Percentiles rank a stretch among this genome's conserved stretches.
phyloP scores from a whole-genome alignment of 2,113 vertebrate genomes.

The Leucosticte australis region DNA sequence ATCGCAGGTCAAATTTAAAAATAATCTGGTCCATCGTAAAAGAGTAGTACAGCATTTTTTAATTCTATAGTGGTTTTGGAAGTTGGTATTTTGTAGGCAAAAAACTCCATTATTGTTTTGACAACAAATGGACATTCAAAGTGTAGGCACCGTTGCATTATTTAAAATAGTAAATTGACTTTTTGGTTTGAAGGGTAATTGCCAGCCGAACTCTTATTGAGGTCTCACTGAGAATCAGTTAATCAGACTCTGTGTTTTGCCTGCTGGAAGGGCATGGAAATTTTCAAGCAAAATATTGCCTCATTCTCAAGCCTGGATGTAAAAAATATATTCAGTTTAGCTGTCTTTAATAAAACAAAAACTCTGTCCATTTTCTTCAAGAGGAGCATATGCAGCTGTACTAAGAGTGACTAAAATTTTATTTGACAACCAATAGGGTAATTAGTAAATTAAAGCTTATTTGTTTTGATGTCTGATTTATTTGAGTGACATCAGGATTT shows the following conservation, averaged over 20 bases:
- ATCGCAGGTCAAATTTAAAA: background rate
- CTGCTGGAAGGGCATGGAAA: conserved; percentile 14
- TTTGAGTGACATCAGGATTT: conserved; percentile 37
- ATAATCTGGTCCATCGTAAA: background rate
- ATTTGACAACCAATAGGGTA: conserved; percentile 37
- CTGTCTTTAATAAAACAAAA: conserved; percentile 65
- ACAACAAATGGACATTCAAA: background rate
- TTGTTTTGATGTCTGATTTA: conserved; percentile 45
- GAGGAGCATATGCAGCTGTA: conserved; percentile 61
- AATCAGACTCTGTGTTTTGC: background rate
- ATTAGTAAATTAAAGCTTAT: conserved; percentile 50
- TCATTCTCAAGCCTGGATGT: conserved; percentile 19
- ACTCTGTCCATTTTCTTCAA: conserved; percentile 38
- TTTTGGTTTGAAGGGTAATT: background rate
- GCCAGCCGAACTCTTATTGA: background rate
- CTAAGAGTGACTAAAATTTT: conserved; percentile 57
- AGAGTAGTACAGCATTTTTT: background rate
- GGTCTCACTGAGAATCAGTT: background rate
- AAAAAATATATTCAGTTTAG: conserved; percentile 47
- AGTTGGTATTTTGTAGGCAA: background rate
- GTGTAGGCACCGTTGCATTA: background rate
- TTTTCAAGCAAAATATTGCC: conserved; percentile 32
- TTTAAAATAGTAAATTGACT: background rate
- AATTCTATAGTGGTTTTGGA: background rate
- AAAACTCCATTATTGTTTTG: background rate